Evolutionary conservation across 1,140 invertebrate species (phyloP), one percentile per base, ranked within the genome.

Genomic region (Eurosta solidaginis): DNA sequence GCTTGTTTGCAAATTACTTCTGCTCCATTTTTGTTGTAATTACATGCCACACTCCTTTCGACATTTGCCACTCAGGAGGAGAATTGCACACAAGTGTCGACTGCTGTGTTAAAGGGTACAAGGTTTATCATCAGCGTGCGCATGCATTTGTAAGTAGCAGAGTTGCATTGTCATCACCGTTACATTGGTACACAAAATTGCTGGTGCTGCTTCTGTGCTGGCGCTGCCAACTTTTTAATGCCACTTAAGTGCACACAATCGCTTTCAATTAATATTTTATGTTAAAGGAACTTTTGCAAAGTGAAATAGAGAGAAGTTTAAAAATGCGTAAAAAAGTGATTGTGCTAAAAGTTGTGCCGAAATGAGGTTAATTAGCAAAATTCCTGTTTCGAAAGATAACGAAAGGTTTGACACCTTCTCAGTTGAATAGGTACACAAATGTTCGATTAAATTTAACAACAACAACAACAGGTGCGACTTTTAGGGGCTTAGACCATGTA

Each of bases 191-290:
- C 6, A 33, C 1, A 7, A 22, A 12, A 29, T 17, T 17, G 29
- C 27, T 17, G 17, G 7, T 40, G 59, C 33, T 20, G 59, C n/a
- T n/a, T n/a, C n/a, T n/a, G n/a, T n/a, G n/a, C n/a, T n/a, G n/a
- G n/a, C n/a, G n/a, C 36, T 68, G 59, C 6, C 59, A 68, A 68
- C 59, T 68, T 68, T 68, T 68, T 42, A 42, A 68, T 40, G 59
- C 40, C 59, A 22, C 59, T 68, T 68, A 68, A 68, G 59, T 40
- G 59, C 59, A 68, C 59, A 68, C 59, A 17, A 68, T 68, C 59
- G 59, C 33, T 33, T 36, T 40, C 59, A 68, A 68, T 68, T 68
- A 68, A 68, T 68, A 68, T 68, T 68, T 68, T 22, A 68, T 40
- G 36, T 40, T 68, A 40, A 68, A 20, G n/a, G 33, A 68, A 68